Conservation (phyloP, 2,888 invertebrate genomes). For the Drosophila parthenogenetica region DNA sequence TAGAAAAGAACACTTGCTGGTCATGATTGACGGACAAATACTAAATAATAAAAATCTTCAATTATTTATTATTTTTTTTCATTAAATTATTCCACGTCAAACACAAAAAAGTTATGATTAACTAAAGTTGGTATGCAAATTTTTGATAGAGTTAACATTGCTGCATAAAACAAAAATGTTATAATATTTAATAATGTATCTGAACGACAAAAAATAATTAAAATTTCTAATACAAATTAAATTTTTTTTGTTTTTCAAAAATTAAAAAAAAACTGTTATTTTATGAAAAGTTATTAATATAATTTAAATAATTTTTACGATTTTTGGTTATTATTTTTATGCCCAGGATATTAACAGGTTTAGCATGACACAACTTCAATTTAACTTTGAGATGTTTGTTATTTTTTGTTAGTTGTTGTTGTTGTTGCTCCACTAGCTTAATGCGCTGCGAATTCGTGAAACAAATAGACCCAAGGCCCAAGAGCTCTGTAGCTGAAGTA, state of each 20-base stretch:
- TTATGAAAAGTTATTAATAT: not conserved
- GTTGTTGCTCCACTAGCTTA: constrained; percentile 37
- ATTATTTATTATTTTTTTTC: no score
- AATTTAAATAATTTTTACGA: not conserved
- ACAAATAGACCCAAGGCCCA: constrained; percentile 71
- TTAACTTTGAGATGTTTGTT: constrained; percentile 37
- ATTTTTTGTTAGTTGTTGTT: constrained; percentile 31
- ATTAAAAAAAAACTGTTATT: no score
- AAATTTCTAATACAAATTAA: no score
- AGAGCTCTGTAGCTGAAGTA: constrained; percentile 67
- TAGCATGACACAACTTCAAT: not conserved
- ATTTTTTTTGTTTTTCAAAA: no score
- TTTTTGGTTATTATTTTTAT: not conserved
- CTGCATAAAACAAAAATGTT: no score
- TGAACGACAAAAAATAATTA: no score
- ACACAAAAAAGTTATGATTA: no score
- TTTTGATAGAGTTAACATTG: no score
- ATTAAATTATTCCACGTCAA: no score
- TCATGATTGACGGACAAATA: not conserved
- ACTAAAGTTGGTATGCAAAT: no score
- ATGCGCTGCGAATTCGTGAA: constrained; percentile 82
- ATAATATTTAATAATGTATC: no score
- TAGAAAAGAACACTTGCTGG: not conserved
- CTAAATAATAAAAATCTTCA: no score
- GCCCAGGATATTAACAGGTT: constrained; percentile 37